Conservation (phyloP, 1,140 invertebrate species). For the Agraylea sexmaculata region DNA sequence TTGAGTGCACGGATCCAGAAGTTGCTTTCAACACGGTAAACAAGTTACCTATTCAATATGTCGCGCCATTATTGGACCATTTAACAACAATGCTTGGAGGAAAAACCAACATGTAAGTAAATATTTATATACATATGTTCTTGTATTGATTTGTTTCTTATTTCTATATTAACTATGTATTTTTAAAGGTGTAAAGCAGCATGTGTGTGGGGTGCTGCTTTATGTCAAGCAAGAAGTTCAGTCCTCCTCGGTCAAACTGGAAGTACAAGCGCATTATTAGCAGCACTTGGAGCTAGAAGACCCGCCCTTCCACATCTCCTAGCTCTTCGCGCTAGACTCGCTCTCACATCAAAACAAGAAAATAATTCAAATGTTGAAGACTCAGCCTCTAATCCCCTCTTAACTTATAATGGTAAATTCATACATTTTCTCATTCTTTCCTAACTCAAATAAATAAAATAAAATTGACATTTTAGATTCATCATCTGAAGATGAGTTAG, state of each 20-base stretch:
- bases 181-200: constrained; percentile 16
- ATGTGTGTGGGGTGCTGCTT: constrained; percentile 17
- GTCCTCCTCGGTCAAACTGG: constrained; percentile 10
- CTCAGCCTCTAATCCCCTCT: background rate
- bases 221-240: constrained; percentile 14
- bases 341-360: constrained; percentile 26
- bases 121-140: constrained; percentile 1
- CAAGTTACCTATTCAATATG: constrained; percentile 27
- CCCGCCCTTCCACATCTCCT: constrained; percentile 31
- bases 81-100: constrained; percentile 28
- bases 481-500: constrained; percentile 32
- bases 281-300: constrained; percentile 22
- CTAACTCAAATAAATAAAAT: background rate
- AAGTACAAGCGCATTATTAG: constrained; percentile 3
- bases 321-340: constrained; percentile 28
- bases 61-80: constrained; percentile 28
- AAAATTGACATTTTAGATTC: constrained; percentile 24
- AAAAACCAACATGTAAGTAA: constrained; percentile 33
- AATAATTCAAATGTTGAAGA: background rate
- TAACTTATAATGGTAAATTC: background rate
- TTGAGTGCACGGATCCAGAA: constrained; percentile 27
- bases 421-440: background rate
- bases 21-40: constrained; percentile 27
- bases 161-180: background rate
- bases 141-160: background rate